phyloP scores from a whole-genome alignment of 2,888 invertebrate genomes.

The Acronicta aceris region DNA sequence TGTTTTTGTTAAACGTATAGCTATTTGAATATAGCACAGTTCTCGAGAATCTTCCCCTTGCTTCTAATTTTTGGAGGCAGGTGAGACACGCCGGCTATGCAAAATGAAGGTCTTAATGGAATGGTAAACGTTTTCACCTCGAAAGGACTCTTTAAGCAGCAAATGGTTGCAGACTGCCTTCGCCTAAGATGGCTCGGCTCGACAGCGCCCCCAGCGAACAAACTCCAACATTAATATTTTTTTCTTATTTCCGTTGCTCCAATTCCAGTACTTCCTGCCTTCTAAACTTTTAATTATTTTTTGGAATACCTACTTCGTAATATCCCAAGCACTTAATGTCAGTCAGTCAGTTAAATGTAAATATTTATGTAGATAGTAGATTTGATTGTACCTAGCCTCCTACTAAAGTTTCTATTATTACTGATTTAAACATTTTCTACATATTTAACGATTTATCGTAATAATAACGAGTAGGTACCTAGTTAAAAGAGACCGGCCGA shows the following conservation, averaged over 20 bases:
- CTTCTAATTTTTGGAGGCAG: conserved; percentile 60
- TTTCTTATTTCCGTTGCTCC: conserved; percentile 22
- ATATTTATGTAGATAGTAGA: too few relatives aligned
- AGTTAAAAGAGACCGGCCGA: conserved; percentile 20
- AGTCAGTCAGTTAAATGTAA: background rate
- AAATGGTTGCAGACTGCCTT: conserved; percentile 48
- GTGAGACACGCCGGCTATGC: conserved; percentile 52
- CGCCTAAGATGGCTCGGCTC: conserved; percentile 18
- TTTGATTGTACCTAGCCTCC: too few relatives aligned
- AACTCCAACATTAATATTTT: conserved; percentile 36
- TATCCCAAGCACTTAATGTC: background rate
- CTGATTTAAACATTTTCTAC: conserved; percentile 15
- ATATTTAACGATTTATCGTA: conserved; percentile 23
- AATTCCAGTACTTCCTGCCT: conserved; percentile 26
- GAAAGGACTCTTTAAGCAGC: conserved; percentile 57
- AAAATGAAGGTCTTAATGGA: conserved; percentile 64
- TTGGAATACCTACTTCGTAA: conserved; percentile 17
- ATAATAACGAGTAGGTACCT: background rate
- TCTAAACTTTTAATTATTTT: conserved; percentile 44
- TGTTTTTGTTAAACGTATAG: conserved; percentile 20
- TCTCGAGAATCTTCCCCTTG: conserved; percentile 39
- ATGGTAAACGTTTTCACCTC: conserved; percentile 64
- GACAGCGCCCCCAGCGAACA: conserved; percentile 30
- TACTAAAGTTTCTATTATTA: conserved; percentile 5
- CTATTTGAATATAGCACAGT: conserved; percentile 37